Conservation (phyloP, 2,797 vertebrate species). For the Cossypha polioptera region DNA sequence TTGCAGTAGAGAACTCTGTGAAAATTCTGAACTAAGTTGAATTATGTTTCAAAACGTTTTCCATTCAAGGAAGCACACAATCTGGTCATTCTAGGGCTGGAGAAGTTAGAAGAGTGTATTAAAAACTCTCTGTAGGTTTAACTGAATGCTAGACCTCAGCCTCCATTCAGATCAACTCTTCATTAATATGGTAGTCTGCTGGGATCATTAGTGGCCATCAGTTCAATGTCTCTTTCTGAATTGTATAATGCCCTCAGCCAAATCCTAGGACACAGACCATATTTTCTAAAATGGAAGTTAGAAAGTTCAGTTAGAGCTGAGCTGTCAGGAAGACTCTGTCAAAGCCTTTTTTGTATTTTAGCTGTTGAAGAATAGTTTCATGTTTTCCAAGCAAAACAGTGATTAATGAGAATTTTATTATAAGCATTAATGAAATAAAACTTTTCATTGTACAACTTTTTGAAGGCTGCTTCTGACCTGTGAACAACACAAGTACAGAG, state of each 20-base stretch:
- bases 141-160: neutral
- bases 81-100: neutral
- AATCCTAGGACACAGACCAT: neutral
- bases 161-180: neutral
- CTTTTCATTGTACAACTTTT: neutral
- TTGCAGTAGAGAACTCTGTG: neutral
- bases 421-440: neutral
- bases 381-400: neutral
- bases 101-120: neutral
- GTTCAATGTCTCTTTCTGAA: neutral
- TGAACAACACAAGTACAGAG: neutral
- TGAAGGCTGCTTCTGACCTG: neutral
- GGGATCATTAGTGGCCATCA: neutral
- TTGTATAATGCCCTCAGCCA: neutral
- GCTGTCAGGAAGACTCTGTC: neutral
- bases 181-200: neutral
- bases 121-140: neutral
- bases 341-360: neutral
- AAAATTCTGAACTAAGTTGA: neutral
- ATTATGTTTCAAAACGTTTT: neutral
- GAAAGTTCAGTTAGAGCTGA: neutral
- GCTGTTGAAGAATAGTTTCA: neutral
- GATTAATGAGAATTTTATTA: conserved; percentile 16
- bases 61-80: neutral
- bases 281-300: neutral